Percentiles rank a stretch among this genome's conserved stretches.
phyloP scores from a whole-genome alignment of 2,797 vertebrate genomes.

The Myotis findleyi region DNA sequence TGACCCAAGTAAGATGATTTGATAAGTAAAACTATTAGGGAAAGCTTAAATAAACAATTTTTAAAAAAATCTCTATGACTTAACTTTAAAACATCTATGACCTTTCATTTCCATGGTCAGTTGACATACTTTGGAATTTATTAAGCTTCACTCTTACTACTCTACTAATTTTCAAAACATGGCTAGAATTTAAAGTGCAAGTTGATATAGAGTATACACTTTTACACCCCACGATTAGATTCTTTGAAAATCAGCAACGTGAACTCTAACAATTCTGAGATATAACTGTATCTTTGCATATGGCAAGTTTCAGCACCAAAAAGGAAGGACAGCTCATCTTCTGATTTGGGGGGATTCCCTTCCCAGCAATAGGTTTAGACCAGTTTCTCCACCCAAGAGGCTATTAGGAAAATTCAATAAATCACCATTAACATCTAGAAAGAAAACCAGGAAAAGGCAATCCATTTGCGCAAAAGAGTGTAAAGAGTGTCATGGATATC shows the following conservation, averaged over 20 bases:
- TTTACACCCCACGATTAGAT: conserved; percentile 2
- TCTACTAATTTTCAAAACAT: conserved; percentile 59
- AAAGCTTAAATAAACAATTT: conserved; percentile 31
- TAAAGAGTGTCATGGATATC: neutral
- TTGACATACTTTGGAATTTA: conserved; percentile 22
- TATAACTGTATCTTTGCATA: conserved; percentile 59
- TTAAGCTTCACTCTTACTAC: conserved; percentile 36
- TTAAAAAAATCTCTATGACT: neutral
- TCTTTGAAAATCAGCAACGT: conserved; percentile 59
- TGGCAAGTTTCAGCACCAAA: conserved; percentile 87
- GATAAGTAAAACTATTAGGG: conserved; percentile 53
- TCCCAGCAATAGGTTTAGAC: conserved; percentile 52
- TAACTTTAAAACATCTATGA: conserved; percentile 51
- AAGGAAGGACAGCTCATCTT: conserved; percentile 84
- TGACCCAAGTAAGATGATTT: conserved; percentile 20
- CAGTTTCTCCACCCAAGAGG: conserved; percentile 30
- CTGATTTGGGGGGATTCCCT: conserved; percentile 26
- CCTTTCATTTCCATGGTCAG: conserved; percentile 36
- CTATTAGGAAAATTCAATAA: conserved; percentile 66
- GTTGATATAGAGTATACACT: neutral
- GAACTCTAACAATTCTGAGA: conserved; percentile 44
- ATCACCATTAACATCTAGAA: conserved; percentile 45
- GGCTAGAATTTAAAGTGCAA: conserved; percentile 66
- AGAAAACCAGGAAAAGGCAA: conserved; percentile 3
- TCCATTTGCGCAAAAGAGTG: neutral